These are phyloP conservation scores for Isichthys henryi DNA, from an alignment of 2,113 vertebrate genomes.

Conservation along the genomic window DNA sequence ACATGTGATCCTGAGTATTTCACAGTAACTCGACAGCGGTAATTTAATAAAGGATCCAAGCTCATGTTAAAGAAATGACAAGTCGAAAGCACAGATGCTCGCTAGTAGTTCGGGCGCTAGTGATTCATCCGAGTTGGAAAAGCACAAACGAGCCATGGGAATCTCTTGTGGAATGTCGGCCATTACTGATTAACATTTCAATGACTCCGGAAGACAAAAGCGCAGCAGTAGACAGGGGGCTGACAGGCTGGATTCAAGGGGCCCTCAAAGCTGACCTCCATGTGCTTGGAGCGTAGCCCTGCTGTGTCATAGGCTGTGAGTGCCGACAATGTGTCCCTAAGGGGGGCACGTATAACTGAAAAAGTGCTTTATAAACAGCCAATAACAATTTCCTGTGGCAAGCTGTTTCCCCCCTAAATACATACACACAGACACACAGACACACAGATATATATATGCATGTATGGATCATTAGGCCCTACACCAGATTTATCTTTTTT, in stretches of 20 bases:
- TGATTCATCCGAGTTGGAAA: background rate
- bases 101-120: background rate
- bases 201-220: background rate
- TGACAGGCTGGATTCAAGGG: background rate
- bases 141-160: background rate
- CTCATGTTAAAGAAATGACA: background rate
- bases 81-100: background rate
- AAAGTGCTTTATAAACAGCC: background rate
- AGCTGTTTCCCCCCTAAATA: background rate
- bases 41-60: background rate
- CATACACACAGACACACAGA: background rate
- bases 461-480: background rate
- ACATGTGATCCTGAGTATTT: background rate
- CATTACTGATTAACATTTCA: constrained; percentile 2
- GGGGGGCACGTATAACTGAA: background rate
- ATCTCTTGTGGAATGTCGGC: background rate
- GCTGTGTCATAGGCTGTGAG: background rate
- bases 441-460: background rate
- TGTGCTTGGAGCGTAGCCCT: background rate
- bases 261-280: background rate
- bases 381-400: background rate
- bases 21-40: background rate
- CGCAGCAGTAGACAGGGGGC: no score
- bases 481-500: background rate
- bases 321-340: background rate